These are phyloP conservation scores for Aplysina aerophoba DNA, from an alignment of 37 sponge, comb jelly and placozoan species.

Conservation along the genomic window DNA sequence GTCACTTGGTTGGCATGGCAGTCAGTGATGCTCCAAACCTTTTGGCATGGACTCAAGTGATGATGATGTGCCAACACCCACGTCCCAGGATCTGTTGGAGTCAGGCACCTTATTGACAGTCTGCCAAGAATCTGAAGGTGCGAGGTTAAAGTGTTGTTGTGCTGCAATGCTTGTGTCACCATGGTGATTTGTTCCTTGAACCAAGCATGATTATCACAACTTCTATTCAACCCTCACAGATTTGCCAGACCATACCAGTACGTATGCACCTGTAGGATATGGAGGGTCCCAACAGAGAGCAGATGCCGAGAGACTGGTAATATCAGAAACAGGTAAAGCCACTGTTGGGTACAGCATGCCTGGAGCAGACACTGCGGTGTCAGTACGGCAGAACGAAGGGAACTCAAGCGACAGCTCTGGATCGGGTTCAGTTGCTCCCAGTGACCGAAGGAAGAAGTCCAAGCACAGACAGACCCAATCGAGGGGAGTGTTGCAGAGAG, in stretches of 20 bases:
- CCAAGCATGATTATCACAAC: slow-evolving; percentile 2
- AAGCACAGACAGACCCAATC: neutral
- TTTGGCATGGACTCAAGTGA: too few species aligned
- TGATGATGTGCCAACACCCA: too few species aligned
- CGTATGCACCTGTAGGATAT: neutral
- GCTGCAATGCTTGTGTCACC: too few species aligned
- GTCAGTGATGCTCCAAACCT: too few species aligned
- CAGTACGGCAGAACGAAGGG: slow-evolving; percentile 23
- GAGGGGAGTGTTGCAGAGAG: neutral
- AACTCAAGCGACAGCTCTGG: slow-evolving; percentile 86
- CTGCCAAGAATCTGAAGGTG: too few species aligned
- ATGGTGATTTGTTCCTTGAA: too few species aligned
- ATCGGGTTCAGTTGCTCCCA: slow-evolving; percentile 57
- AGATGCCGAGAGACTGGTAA: slow-evolving; percentile 12
- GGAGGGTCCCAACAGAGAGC: neutral
- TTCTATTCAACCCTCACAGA: slow-evolving; percentile 22
- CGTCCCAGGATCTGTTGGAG: too few species aligned
- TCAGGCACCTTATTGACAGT: too few species aligned
- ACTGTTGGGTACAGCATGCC: slow-evolving; percentile 40
- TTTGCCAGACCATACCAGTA: neutral
- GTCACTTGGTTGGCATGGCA: too few species aligned
- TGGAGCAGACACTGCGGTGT: neutral
- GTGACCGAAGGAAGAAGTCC: slow-evolving; percentile 17
- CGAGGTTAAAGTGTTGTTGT: too few species aligned
- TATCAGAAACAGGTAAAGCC: slow-evolving; percentile 21